Evolutionary conservation across 2,797 vertebrate genomes (phyloP).

Genomic region (Pteropus rufus): DNA sequence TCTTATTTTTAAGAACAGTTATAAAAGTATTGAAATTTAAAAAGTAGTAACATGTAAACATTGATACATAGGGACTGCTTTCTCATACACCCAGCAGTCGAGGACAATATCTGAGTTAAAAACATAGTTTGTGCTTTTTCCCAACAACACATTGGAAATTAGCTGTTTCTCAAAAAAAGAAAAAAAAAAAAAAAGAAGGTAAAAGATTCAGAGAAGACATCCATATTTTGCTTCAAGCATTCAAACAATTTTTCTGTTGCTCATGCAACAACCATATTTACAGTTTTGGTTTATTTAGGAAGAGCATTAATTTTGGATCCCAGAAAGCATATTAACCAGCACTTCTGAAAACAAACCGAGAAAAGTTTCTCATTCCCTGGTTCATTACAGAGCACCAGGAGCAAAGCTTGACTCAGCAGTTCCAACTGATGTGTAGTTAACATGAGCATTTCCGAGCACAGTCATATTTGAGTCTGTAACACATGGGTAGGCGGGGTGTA

Average conservation of each 20-base stretch:
- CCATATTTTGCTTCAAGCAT: conserved; percentile 76
- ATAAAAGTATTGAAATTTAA: conserved; percentile 97
- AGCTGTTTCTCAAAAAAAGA: conserved; percentile 50
- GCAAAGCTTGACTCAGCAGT: conserved; percentile 64
- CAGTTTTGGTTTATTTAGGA: conserved; percentile 85
- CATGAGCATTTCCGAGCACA: conserved; percentile 7
- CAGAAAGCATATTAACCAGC: conserved; percentile 69
- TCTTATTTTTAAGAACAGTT: conserved; percentile 90
- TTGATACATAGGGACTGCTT: conserved; percentile 86
- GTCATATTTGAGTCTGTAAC: conserved; percentile 96
- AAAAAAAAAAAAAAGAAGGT: background rate
- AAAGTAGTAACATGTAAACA: conserved; percentile 98
- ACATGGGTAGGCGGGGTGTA: conserved; percentile 91
- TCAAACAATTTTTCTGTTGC: conserved; percentile 82
- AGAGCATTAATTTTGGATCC: conserved; percentile 78
- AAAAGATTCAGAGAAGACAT: conserved; percentile 73
- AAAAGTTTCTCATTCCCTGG: conserved; percentile 54
- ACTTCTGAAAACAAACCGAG: conserved; percentile 72
- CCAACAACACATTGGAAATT: conserved; percentile 77
- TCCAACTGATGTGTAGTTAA: conserved; percentile 22
- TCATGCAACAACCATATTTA: conserved; percentile 81
- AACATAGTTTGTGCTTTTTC: conserved; percentile 86
- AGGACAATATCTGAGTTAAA: conserved; percentile 82
- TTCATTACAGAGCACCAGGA: conserved; percentile 82
- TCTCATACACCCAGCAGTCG: conserved; percentile 82